These are phyloP conservation scores for Lobophora halterata DNA, from an alignment of 2,888 invertebrate species.

Conservation along the genomic window DNA sequence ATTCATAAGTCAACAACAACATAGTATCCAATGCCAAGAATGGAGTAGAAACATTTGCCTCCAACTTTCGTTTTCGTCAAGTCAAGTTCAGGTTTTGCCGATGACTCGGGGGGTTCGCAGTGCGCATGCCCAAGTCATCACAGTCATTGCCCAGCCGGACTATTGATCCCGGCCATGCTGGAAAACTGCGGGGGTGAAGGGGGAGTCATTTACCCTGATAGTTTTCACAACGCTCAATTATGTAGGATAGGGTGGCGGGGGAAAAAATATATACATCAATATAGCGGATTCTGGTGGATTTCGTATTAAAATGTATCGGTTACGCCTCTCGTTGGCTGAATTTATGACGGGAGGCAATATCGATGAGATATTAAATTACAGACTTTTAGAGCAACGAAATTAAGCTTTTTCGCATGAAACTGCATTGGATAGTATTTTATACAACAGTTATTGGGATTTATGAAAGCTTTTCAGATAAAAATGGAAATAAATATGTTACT, in stretches of 20 bases:
- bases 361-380: conserved; percentile 55
- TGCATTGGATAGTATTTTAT: conserved; percentile 3
- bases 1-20: conserved; percentile 21
- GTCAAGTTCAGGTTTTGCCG: conserved; percentile 79
- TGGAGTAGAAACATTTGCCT: conserved; percentile 72
- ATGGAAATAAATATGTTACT: not conserved
- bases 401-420: conserved; percentile 14
- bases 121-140: conserved; percentile 78
- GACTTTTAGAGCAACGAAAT: conserved; percentile 27
- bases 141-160: conserved; percentile 79
- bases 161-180: conserved; percentile 80
- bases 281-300: conserved; percentile 66
- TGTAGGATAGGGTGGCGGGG: conserved; percentile 55
- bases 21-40: conserved; percentile 55
- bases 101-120: conserved; percentile 54
- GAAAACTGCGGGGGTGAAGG: conserved; percentile 61
- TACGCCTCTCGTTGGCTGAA: conserved; percentile 55
- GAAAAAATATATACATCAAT: conserved; percentile 72
- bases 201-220: conserved; percentile 75
- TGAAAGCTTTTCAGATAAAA: not conserved
- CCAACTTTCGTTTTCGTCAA: conserved; percentile 79
- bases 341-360: conserved; percentile 53
- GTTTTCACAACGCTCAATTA: conserved; percentile 80
- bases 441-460: conserved; percentile 10
- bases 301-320: conserved; percentile 75